Base-by-base conservation (phyloP, 92 coral and sea anemone species). In the Heteractis magnifica region DNA sequence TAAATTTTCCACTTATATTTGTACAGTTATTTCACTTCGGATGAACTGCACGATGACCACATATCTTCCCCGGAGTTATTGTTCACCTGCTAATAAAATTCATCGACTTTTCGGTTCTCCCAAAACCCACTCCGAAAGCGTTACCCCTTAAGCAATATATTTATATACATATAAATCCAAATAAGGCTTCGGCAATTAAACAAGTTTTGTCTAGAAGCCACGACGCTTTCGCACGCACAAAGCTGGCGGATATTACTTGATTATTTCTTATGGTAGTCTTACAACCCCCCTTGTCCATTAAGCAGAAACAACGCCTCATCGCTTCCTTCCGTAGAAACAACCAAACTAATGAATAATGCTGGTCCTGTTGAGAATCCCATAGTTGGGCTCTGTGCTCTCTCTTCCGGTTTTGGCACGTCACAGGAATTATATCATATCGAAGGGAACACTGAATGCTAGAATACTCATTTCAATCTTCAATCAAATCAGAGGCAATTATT, bases 381-480 rank as follows among this genome's bases (percentile, higher is more conserved):
- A 20, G 23, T 34, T 58, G 26, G 26, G 41, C 26, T 64, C n/a
- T 64, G 71, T 64, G 26, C 4, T 8, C 26, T 34, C 21, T 64
- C 10, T 64, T 64, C 71, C 71, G 71, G 71, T 64, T 6, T 18
- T 5, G n/a, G 6, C 10, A 3, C 71, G 21, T 16, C 71, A 19
- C 71, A 6, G 71, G 41, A 64, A 64, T 18, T 34, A 34, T 34
- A 34, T 12, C 58, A 53, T 53, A 53, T 19, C 23, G 9, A 15
- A 5, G n/a, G 11, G 71, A 64, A 64, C 44, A 34, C 44, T 34
- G n/a, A 64, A 64, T 64, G 23, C 44, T 14, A 64, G 71, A 64
- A 4, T 64, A 23, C 71, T 64, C 71, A 64, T 64, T 64, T 64
- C 71, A 64, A 64, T 64, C n/a, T 64, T 64, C 71, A 64, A 64